A percentile compares a stretch with the other conserved stretches of the same genome.
Conservation (phyloP, 53 echinoderm and acorn worm species). For the Crossaster papposus region DNA sequence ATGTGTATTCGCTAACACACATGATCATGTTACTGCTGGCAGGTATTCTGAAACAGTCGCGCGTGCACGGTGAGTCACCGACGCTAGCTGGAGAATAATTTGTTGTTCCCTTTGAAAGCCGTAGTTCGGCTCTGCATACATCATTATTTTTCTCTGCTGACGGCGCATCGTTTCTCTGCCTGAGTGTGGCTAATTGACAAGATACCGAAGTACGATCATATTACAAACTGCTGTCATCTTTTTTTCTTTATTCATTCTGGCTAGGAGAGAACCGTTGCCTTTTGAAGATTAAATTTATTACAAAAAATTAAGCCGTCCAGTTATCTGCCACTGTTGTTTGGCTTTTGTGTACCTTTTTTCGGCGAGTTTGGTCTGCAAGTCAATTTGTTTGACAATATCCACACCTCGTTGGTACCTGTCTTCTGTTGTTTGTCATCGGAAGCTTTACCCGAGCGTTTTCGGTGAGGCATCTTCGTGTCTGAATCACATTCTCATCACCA, state of each 20-base stretch:
- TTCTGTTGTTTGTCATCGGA: conserved; percentile 3
- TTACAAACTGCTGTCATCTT: not conserved
- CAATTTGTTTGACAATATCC: not conserved
- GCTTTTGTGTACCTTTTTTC: not conserved
- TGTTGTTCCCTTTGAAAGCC: conserved; percentile 29
- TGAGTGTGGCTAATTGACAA: conserved; percentile 32
- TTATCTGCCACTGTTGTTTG: not conserved
- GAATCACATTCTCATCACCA: not conserved
- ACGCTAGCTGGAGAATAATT: not conserved
- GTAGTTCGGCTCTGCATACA: conserved; percentile 28
- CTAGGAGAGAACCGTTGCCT: not conserved
- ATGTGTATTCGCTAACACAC: conserved; percentile 4
- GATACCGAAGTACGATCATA: not conserved
- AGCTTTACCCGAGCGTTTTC: not conserved
- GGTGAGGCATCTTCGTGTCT: not conserved
- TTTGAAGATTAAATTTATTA: not conserved
- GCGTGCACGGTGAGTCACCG: conserved; percentile 50
- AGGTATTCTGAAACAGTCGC: conserved; percentile 38
- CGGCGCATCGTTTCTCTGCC: conserved; percentile 33
- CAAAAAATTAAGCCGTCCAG: too few relatives aligned
- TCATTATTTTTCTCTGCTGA: conserved; percentile 41
- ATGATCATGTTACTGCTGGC: conserved; percentile 31
- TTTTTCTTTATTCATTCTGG: not conserved
- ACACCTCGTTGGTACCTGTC: not conserved
- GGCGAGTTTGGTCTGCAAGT: not conserved